phyloP scores from a whole-genome alignment of 1,140 invertebrate species.

The Frieseomelitta varia region DNA sequence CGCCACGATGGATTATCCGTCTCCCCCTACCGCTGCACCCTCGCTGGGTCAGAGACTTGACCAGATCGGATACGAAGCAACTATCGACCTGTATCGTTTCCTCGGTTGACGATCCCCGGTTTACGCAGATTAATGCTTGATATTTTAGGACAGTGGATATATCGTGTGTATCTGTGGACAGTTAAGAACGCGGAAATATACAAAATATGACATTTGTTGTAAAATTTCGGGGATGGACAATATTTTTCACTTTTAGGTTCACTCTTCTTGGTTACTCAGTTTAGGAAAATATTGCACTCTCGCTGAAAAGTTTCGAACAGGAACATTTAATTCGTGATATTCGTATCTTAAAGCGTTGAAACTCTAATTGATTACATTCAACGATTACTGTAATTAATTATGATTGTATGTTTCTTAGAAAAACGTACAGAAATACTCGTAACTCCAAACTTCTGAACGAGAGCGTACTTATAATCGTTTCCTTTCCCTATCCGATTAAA shows the following conservation, averaged over 20 bases:
- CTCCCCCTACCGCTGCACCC: conserved; percentile 74
- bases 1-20: conserved; percentile 81
- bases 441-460: no score
- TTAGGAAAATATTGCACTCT: no score
- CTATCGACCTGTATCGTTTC: conserved; percentile 46
- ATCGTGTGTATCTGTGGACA: not conserved
- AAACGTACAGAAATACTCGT: no score
- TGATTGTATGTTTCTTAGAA: no score
- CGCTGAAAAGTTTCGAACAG: no score
- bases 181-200: not conserved
- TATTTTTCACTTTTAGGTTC: no score
- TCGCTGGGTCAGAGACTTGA: conserved; percentile 51
- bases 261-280: not conserved
- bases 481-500: no score
- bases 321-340: no score
- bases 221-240: not conserved
- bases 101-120: conserved; percentile 9
- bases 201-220: not conserved
- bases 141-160: not conserved
- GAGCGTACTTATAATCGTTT: no score
- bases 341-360: no score
- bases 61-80: conserved; percentile 62
- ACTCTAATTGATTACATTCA: no score
- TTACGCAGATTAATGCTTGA: not conserved
- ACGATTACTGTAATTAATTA: no score